Conservation (phyloP, 2,797 vertebrate genomes). For the Eospalax fontanierii region DNA sequence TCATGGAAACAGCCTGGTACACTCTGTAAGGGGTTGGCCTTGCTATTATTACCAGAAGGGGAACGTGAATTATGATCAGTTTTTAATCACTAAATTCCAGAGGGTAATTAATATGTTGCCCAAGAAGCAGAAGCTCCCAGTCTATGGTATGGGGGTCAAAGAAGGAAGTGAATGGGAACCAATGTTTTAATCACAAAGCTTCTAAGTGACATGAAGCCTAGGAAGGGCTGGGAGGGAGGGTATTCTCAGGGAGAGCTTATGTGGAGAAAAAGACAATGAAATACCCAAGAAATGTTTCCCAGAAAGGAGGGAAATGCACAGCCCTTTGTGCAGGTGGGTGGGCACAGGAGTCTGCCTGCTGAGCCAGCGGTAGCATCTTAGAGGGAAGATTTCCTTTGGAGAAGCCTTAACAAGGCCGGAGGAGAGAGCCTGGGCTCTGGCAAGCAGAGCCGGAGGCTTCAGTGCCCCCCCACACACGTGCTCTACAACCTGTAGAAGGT, state of each 20-base stretch:
- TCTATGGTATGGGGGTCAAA: neutral
- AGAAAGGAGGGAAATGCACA: neutral
- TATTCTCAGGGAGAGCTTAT: neutral
- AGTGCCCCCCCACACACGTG: neutral
- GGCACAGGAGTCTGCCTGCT: neutral
- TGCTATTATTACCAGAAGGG: neutral
- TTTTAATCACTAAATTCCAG: neutral
- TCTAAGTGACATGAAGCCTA: neutral
- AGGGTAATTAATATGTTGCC: no score
- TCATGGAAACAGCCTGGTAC: neutral
- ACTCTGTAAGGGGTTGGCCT: neutral
- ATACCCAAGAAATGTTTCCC: neutral
- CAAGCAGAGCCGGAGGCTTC: neutral
- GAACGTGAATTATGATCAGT: neutral
- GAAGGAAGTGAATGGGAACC: accelerated
- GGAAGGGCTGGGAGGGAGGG: neutral
- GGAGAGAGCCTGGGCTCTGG: neutral
- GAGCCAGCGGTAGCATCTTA: neutral
- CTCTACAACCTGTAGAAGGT: slow-evolving; percentile 84
- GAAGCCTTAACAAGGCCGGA: neutral
- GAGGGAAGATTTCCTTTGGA: neutral
- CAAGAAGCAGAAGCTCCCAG: neutral
- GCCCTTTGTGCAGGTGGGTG: no score
- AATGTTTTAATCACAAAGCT: neutral
- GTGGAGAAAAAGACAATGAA: neutral